Evolutionary conservation across 2,888 invertebrate species (phyloP), one percentile per base, ranked within the genome.

Genomic region (Harpalus rubripes): DNA sequence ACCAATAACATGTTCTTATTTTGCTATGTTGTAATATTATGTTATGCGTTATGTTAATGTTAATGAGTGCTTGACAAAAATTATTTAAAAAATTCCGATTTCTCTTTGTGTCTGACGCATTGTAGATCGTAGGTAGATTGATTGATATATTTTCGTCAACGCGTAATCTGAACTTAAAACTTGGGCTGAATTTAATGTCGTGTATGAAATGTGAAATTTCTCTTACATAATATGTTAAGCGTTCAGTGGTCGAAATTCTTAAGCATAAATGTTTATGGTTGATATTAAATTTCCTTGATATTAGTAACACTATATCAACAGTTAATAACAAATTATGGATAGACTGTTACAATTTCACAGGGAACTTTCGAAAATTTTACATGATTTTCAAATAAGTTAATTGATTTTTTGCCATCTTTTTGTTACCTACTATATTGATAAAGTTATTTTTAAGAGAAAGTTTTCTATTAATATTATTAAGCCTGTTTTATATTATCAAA

Each of bases 1-100:
- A 44, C 52, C 44, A 58, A 32, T 59, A 65, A 81, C 81, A 81
- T 81, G 81, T 81, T 81, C 81, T 81, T 81, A 18, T 74, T 74
- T 18, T 74, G 44, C 39, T 41, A 10, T 81, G 81, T 81, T 81
- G 81, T 81, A 81, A 63, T 63, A 18, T 81, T 22, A 44, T 39
- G 58, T 79, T 58, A 59, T 79, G 59, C 32, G 18, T 74, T 74
- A 79, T 79, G 79, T 41, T 63, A 81, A 79, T 79, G 79, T 41
- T 63, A 81, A 81, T 52, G 18, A 81, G 44, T 63, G 63, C 15
- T 44, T 74, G 72, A 74, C 44, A 74, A 44, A 74, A 74, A 44
- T 74, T 68, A 68, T 7, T 41, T 2, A 68, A 2, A 68, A 68
- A 39, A 76, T 12, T 79, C 41, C 18, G 39, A 80, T 80, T 80